Evolutionary conservation across 2,888 invertebrate species (phyloP).

Genomic region (Atherix ibis): DNA sequence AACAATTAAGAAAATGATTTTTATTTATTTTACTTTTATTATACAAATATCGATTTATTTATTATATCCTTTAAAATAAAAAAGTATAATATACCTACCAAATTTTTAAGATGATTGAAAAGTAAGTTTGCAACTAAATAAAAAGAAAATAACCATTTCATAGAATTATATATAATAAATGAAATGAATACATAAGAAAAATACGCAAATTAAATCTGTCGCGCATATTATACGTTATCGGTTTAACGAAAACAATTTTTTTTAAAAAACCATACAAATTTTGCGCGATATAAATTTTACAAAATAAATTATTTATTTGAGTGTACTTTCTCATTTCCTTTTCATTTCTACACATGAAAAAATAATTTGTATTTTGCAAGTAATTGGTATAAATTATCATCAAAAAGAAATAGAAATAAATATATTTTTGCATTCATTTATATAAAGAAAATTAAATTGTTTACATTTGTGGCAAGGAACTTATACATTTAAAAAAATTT

Average conservation of each 20-base stretch:
- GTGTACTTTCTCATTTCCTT: slow-evolving; percentile 7
- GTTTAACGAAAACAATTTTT: neutral
- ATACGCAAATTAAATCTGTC: slow-evolving; percentile 1
- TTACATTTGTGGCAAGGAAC: slow-evolving; percentile 1
- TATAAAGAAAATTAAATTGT: neutral
- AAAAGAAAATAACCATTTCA: too few species aligned
- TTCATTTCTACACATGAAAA: too few species aligned
- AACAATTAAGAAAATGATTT: neutral
- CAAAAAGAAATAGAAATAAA: too few species aligned
- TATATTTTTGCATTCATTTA: slow-evolving; percentile 4
- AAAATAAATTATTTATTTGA: slow-evolving; percentile 9
- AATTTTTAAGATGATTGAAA: slow-evolving; percentile 11
- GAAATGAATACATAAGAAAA: too few species aligned
- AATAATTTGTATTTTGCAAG: too few species aligned
- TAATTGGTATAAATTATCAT: too few species aligned
- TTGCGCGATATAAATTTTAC: neutral
- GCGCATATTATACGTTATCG: too few species aligned
- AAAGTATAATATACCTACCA: neutral
- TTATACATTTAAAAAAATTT: slow-evolving; percentile 4
- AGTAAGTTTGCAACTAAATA: slow-evolving; percentile 8
- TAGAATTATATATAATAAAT: too few species aligned
- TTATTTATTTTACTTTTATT: too few species aligned
- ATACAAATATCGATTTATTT: neutral
- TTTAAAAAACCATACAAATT: neutral
- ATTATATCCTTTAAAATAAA: neutral